A percentile compares a stretch with the other conserved stretches of the same genome.
Evolutionary conservation across 1,140 invertebrate species (phyloP).

Genomic region (Drosophila varians): DNA sequence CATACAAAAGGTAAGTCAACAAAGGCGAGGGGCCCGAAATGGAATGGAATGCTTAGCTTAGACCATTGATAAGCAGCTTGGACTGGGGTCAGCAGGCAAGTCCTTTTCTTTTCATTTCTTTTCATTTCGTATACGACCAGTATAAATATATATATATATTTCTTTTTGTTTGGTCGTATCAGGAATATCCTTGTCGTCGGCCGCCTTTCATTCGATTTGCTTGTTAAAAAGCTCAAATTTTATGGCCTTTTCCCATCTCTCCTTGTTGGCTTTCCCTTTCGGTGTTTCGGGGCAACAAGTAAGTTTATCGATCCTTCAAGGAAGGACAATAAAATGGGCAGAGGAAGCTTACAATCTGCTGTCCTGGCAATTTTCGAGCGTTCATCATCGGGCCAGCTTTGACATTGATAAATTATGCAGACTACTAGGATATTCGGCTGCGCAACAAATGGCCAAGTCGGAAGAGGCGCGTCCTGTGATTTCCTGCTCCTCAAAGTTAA

Average conservation of each 20-base stretch:
- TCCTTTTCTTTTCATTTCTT: constrained; percentile 32
- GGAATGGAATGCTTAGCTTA: constrained; percentile 59
- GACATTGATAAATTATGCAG: constrained; percentile 78
- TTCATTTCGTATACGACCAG: constrained; percentile 23
- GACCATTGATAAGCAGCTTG: constrained; percentile 60
- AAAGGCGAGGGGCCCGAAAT: constrained; percentile 22
- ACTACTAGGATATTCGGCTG: constrained; percentile 20
- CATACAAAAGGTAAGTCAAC: constrained; percentile 66
- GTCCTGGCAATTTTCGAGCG: constrained; percentile 54
- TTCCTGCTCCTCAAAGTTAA: constrained; percentile 41
- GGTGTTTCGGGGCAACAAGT: constrained; percentile 55
- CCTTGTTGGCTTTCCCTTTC: constrained; percentile 14
- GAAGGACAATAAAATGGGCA: constrained; percentile 19
- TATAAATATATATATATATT: constrained; percentile 2
- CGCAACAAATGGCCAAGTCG: constrained; percentile 63
- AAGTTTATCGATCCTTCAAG: constrained; percentile 63
- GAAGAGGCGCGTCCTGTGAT: constrained; percentile 23
- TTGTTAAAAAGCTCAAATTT: constrained; percentile 81
- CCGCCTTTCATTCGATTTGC: constrained; percentile 75
- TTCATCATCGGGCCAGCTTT: constrained; percentile 70
- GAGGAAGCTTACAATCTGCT: constrained; percentile 64
- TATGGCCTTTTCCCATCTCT: constrained; percentile 61
- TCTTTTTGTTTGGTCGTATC: constrained; percentile 42
- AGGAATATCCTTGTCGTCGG: constrained; percentile 54
- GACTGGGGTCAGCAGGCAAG: constrained; percentile 57